Base-by-base conservation (phyloP, 2,113 vertebrate species). In the Falco punctatus region DNA sequence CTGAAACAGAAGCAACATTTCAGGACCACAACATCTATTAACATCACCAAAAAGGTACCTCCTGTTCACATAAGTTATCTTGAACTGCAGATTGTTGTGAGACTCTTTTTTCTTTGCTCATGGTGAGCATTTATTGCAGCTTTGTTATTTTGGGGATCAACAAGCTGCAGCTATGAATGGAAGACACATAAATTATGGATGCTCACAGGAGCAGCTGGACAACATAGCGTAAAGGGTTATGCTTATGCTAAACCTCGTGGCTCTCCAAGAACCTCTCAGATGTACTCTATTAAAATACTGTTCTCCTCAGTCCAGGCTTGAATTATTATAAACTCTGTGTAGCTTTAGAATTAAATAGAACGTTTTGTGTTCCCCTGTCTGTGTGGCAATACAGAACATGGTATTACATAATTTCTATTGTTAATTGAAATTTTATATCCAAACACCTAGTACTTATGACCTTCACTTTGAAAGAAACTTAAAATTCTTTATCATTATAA, bases 161-260 rank as follows among this genome's bases (percentile, higher is more conserved):
- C 81, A 91, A 89, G 69, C 70, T 96, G 92, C 69, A 92, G 86
- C 86, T 91, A 84, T 21, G 35, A 75, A 58, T n/a, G 40, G 70
- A 69, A 94, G 86, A 94, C n/a, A 82, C 83, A 91, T 79, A 87
- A 93, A 92, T 80, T 87, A 79, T 4, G 24, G 81, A 85, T 82
- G 58, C 42, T 77, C 54, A 49, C 19, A 65, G 89, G 49, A 87
- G 52, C 48, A 75, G 81, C 70, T 38, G 73, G 73, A 87, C 89
- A 89, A 40, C 49, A 52, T 3, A 24, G 33, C 15, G 27, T 33
- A n/a, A 87, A 90, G 57, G 21, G 40, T 65, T 85, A 27, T 38
- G 30, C 42, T 65, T 85, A 27, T 38, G 30, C 42, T 33, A 65
- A 94, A 79, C 24, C 65, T 30, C 22, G 27, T 15, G 51, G 74